A percentile compares a stretch with the other conserved stretches of the same genome.
Conservation (phyloP, 2,888 invertebrate genomes). For the Platycnemis pennipes region DNA sequence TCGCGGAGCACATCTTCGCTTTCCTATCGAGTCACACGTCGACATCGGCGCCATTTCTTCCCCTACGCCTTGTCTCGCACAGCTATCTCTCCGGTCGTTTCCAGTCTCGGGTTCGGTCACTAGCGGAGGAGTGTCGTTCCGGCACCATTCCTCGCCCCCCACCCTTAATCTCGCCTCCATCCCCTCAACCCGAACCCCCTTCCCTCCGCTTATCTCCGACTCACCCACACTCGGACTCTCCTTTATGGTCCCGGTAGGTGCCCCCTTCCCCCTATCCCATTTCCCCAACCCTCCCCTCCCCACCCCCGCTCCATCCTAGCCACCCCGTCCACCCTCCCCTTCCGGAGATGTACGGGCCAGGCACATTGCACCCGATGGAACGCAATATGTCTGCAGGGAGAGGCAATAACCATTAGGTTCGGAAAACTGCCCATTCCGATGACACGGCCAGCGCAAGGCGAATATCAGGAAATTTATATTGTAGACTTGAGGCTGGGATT, state of each 20-base stretch:
- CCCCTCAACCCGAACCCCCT: not conserved
- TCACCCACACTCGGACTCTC: constrained; percentile 47
- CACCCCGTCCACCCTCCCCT: constrained; percentile 66
- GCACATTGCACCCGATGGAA: constrained; percentile 83
- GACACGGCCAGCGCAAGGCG: constrained; percentile 80
- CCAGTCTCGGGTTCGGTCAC: constrained; percentile 44
- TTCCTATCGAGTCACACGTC: constrained; percentile 57
- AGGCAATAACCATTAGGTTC: constrained; percentile 84
- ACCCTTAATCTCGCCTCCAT: constrained; percentile 24
- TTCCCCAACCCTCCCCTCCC: constrained; percentile 12
- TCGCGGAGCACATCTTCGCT: constrained; percentile 26
- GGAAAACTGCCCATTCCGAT: constrained; percentile 83
- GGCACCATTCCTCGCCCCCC: not conserved
- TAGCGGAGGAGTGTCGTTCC: constrained; percentile 30
- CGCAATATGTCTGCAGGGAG: constrained; percentile 83
- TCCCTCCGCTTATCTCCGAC: constrained; percentile 28
- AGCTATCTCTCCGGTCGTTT: constrained; percentile 56
- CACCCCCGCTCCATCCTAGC: constrained; percentile 12
- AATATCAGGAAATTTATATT: constrained; percentile 83
- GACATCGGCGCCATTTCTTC: constrained; percentile 45
- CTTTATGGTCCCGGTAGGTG: constrained; percentile 47
- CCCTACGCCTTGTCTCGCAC: constrained; percentile 52
- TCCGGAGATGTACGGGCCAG: constrained; percentile 81
- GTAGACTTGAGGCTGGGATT: constrained; percentile 74
- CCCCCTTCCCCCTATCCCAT: constrained; percentile 20